phyloP scores from a whole-genome alignment of 2,797 vertebrate genomes.

The Salarias fasciatus region DNA sequence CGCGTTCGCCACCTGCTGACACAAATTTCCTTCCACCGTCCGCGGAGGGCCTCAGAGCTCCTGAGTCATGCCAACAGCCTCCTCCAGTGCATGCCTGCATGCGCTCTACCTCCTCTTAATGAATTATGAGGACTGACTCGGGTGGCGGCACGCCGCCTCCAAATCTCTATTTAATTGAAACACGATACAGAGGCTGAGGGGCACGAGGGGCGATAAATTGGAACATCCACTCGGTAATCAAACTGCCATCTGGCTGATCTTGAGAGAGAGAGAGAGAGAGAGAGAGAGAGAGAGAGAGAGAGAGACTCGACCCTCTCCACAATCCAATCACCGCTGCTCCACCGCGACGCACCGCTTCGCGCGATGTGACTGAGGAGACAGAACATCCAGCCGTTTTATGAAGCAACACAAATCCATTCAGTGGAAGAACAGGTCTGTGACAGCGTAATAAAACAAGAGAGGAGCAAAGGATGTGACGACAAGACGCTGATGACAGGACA shows the following conservation, averaged over 20 bases:
- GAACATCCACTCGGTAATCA: conserved; percentile 67
- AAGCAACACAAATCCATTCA: conserved; percentile 14
- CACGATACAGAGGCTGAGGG: conserved; percentile 59
- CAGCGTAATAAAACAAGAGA: too few species aligned
- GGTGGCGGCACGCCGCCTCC: conserved; percentile 32
- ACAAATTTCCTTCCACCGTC: too few species aligned
- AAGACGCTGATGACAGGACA: too few species aligned
- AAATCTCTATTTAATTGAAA: conserved; percentile 78
- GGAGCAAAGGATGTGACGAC: too few species aligned
- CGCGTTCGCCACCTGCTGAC: too few species aligned
- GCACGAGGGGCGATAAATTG: conserved; percentile 59
- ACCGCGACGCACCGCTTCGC: not conserved
- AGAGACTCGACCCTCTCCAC: too few species aligned
- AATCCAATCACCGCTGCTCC: too few species aligned
- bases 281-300: too few species aligned
- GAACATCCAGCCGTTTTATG: not conserved
- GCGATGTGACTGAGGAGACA: not conserved
- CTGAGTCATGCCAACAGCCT: too few species aligned
- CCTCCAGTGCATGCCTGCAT: too few species aligned
- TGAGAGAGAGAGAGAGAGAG: too few species aligned
- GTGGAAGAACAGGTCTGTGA: not conserved
- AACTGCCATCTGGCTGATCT: conserved; percentile 68
- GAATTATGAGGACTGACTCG: conserved; percentile 64
- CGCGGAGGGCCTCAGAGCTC: too few species aligned
- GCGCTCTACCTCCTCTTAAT: conserved; percentile 54